Conservation (phyloP, 1,140 invertebrate genomes). For the Chionoecetes opilio region DNA sequence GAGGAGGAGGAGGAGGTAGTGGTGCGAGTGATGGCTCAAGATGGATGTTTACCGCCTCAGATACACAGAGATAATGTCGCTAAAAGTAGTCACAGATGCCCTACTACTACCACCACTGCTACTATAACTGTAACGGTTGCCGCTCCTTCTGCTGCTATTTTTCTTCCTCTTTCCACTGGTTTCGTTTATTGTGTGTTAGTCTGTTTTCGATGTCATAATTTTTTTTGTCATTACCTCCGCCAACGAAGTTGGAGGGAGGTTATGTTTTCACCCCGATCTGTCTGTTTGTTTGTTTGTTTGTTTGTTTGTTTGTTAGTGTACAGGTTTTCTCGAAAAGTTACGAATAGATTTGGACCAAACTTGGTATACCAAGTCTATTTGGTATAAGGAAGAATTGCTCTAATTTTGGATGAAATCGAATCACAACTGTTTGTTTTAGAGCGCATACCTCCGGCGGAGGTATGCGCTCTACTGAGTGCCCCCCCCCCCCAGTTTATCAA, state of each 20-base stretch:
- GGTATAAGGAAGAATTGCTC: too few species aligned
- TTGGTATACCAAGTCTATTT: too few species aligned
- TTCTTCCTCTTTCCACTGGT: not conserved
- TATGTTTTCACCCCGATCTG: too few species aligned
- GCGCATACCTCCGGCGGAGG: too few species aligned
- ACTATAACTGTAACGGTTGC: not conserved
- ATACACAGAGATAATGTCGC: conserved; percentile 20
- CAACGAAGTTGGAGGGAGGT: too few species aligned
- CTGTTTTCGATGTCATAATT: not conserved
- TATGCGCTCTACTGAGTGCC: too few species aligned
- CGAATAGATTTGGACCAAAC: not conserved
- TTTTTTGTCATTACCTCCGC: too few species aligned
- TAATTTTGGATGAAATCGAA: too few species aligned
- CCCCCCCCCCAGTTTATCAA: too few species aligned
- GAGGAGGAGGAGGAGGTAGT: not conserved
- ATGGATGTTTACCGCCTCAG: conserved; percentile 5
- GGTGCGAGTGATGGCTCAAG: not conserved
- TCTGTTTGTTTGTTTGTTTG: too few species aligned
- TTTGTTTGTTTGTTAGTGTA: too few species aligned
- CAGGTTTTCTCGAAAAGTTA: not conserved
- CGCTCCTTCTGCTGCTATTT: not conserved
- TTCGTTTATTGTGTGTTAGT: not conserved
- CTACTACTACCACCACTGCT: conserved; percentile 2
- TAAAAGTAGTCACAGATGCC: not conserved
- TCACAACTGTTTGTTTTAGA: too few species aligned